phyloP scores from a whole-genome alignment of 1,140 invertebrate genomes.

The Homalodisca vitripennis region DNA sequence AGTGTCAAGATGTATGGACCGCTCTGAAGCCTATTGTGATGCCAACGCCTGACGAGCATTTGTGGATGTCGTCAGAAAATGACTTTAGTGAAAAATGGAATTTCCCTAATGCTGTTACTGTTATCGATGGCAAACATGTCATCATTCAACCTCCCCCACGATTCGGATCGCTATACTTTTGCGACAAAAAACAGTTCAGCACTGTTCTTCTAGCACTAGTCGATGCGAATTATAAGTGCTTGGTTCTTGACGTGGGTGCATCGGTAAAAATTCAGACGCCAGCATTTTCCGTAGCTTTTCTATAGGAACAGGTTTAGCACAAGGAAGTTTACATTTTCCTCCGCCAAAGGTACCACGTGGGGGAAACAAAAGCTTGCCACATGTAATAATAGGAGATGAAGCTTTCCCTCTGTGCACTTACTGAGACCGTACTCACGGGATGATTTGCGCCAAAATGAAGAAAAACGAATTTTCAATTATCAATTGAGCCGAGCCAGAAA shows the following conservation, averaged over 20 bases:
- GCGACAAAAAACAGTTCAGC: constrained; percentile 49
- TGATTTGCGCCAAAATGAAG: no score
- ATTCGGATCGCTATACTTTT: constrained; percentile 47
- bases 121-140: constrained; percentile 52
- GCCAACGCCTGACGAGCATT: constrained; percentile 38
- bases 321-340: no score
- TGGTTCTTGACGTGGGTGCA: constrained; percentile 48
- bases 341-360: no score
- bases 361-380: no score
- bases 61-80: constrained; percentile 42
- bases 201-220: constrained; percentile 49
- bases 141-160: constrained; percentile 47
- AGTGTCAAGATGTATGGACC: constrained; percentile 37
- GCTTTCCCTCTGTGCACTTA: no score
- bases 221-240: constrained; percentile 45
- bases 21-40: constrained; percentile 35
- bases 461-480: no score
- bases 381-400: no score
- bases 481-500: no score
- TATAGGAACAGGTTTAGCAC: no score
- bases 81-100: constrained; percentile 43
- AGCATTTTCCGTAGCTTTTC: no score
- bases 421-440: no score
- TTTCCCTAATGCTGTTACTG: constrained; percentile 51
- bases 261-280: no score